A percentile compares a stretch with the other conserved stretches of the same genome.
These are phyloP conservation scores for Macrocentrus cingulum DNA, from an alignment of 1,140 invertebrate species.

Conservation along the genomic window DNA sequence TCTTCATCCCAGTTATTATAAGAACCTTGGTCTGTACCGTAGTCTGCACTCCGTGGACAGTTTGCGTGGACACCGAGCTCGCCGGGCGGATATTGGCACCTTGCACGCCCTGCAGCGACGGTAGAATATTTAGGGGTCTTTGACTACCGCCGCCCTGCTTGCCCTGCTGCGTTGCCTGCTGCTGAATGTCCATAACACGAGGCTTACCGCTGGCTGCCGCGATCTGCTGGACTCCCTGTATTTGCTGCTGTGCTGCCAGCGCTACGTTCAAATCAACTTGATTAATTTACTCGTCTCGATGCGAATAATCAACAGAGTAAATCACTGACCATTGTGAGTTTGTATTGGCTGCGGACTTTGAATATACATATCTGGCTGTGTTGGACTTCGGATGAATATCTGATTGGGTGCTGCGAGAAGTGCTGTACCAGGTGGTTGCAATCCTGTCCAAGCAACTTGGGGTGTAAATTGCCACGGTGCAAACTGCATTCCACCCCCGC, in stretches of 20 bases:
- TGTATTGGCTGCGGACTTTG: constrained; percentile 73
- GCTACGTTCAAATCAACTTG: constrained; percentile 35
- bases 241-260: constrained; percentile 59
- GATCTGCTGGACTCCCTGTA: constrained; percentile 58
- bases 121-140: constrained; percentile 67
- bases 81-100: constrained; percentile 68
- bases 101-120: constrained; percentile 59
- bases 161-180: constrained; percentile 56
- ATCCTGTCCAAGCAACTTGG: constrained; percentile 69
- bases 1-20: constrained; percentile 24
- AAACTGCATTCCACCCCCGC: constrained; percentile 62
- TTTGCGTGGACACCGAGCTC: constrained; percentile 78
- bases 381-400: constrained; percentile 78
- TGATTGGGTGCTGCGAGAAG: constrained; percentile 70
- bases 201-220: constrained; percentile 51
- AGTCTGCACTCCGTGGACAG: constrained; percentile 65
- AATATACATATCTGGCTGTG: constrained; percentile 84
- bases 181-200: constrained; percentile 60
- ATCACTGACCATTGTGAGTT: constrained; percentile 63
- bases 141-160: constrained; percentile 61
- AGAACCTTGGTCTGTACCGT: constrained; percentile 57
- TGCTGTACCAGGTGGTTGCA: constrained; percentile 68
- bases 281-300: constrained; percentile 19
- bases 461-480: constrained; percentile 65
- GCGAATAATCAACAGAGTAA: constrained; percentile 21